phyloP scores from a whole-genome alignment of 2,113 vertebrate species.

The Leptodactylus fuscus region DNA sequence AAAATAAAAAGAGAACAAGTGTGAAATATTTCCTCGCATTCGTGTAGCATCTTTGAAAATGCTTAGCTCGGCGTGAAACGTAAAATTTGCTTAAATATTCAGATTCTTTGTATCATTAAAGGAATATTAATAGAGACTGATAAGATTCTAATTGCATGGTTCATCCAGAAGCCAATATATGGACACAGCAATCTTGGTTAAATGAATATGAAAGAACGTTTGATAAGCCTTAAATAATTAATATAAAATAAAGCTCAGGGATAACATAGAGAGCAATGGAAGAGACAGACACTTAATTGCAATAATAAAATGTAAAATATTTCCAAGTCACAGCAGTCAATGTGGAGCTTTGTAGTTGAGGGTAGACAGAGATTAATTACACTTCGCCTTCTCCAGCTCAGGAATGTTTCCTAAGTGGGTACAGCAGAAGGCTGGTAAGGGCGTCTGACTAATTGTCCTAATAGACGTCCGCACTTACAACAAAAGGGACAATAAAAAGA shows the following conservation, averaged over 20 bases:
- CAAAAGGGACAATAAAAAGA: neutral
- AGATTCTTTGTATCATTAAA: constrained; percentile 49
- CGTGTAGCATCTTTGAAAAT: neutral
- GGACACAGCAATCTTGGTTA: constrained; percentile 23
- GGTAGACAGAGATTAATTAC: constrained; percentile 11
- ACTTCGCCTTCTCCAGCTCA: neutral
- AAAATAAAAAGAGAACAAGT: too few relatives aligned
- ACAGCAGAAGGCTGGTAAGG: neutral
- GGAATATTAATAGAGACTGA: constrained; percentile 47
- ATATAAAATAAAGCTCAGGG: constrained; percentile 32
- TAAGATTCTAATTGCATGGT: constrained; percentile 54
- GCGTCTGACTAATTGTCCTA: neutral
- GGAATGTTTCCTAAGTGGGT: neutral
- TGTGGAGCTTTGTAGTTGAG: neutral
- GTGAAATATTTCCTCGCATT: constrained; percentile 12
- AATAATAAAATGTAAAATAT: constrained; percentile 30
- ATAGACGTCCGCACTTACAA: neutral
- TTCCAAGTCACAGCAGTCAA: neutral
- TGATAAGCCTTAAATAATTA: constrained; percentile 53
- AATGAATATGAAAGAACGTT: constrained; percentile 41
- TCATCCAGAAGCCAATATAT: constrained; percentile 33
- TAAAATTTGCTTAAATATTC: constrained; percentile 31
- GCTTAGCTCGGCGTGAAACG: constrained; percentile 35
- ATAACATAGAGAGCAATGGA: constrained; percentile 35
- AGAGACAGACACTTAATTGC: constrained; percentile 14